Percentiles rank a stretch among this genome's conserved stretches.
Evolutionary conservation across 2,113 vertebrate species (phyloP).

Genomic region (Elachura formosa): DNA sequence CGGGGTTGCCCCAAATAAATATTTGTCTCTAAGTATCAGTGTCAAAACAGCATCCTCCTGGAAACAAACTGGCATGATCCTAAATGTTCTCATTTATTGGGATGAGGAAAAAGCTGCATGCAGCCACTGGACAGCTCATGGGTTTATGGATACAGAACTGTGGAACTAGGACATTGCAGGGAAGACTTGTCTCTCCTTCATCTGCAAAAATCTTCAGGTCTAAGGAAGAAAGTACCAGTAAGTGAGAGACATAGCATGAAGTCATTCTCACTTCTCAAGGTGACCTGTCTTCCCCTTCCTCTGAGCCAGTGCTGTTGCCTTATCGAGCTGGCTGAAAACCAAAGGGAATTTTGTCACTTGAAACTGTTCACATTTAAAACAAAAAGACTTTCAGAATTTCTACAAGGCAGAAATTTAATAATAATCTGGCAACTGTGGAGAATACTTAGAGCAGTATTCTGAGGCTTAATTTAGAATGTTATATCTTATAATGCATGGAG

Average conservation of each 20-base stretch:
- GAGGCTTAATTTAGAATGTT: background rate
- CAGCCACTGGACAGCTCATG: background rate
- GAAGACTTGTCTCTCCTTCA: background rate
- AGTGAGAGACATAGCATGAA: background rate
- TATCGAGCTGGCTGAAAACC: background rate
- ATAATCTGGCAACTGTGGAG: background rate
- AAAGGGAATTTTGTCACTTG: background rate
- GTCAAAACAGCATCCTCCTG: background rate
- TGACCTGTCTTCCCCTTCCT: background rate
- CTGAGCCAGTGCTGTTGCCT: background rate
- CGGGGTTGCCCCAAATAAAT: constrained; percentile 1
- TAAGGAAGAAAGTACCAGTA: background rate
- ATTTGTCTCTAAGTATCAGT: background rate
- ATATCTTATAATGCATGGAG: background rate
- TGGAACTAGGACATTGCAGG: background rate
- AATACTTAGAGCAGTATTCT: background rate
- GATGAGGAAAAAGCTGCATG: background rate
- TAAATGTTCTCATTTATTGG: background rate
- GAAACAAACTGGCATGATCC: background rate
- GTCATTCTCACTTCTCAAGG: background rate
- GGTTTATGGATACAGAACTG: background rate
- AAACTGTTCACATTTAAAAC: background rate
- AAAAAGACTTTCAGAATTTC: background rate
- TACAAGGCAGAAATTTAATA: background rate
- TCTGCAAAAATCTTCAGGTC: background rate